Evolutionary conservation across 2,797 vertebrate genomes (phyloP).

Genomic region (Enteromius afrohamiltoni): DNA sequence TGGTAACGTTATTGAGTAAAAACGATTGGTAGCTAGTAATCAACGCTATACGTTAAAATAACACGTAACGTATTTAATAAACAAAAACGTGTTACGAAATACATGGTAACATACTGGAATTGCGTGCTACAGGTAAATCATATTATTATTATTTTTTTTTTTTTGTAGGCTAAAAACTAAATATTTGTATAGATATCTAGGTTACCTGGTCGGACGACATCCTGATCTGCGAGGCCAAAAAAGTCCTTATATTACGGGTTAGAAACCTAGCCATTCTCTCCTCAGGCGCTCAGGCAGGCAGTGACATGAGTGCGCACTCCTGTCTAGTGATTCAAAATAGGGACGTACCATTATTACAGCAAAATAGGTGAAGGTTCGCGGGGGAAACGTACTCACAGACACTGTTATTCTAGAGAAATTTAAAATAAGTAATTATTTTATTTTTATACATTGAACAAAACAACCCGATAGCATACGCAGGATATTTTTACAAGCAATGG

Average conservation of each 20-base stretch:
- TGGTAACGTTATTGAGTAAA: background rate
- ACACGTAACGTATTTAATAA: background rate
- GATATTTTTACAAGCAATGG: background rate
- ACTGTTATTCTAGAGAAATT: background rate
- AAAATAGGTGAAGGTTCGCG: background rate
- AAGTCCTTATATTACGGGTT: conserved; percentile 63
- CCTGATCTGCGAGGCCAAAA: conserved; percentile 71
- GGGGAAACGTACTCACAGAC: background rate
- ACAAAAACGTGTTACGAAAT: background rate
- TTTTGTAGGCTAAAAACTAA: background rate
- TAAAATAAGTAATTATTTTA: background rate
- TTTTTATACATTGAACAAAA: background rate
- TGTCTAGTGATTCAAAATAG: conserved; percentile 60
- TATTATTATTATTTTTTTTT: no score
- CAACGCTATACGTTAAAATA: background rate
- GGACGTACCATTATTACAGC: conserved; percentile 67
- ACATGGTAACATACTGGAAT: background rate
- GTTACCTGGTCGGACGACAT: conserved; percentile 80
- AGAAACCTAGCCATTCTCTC: conserved; percentile 69
- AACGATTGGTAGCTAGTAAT: background rate
- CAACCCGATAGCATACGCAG: no score
- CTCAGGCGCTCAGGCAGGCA: background rate
- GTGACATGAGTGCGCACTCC: conserved; percentile 54
- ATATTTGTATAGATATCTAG: background rate
- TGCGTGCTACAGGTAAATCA: background rate